Evolutionary conservation across 2,113 vertebrate species (phyloP).

Genomic region (Saimiri boliviensis): DNA sequence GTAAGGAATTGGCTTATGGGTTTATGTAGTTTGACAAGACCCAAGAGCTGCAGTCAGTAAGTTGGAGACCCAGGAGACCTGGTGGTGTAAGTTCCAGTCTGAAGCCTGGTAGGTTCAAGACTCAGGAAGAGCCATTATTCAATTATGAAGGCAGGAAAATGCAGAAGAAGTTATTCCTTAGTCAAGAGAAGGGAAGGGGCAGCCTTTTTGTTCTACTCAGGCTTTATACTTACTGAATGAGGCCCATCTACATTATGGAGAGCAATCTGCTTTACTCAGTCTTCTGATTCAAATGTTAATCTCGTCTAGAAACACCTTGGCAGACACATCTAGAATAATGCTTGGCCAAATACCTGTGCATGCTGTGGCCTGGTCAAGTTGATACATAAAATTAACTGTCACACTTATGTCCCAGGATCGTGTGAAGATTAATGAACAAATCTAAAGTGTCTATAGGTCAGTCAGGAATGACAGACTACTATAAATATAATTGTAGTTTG

Average conservation of each 20-base stretch:
- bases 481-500: neutral
- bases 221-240: neutral
- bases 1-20: neutral
- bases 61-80: neutral
- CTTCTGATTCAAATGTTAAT: neutral
- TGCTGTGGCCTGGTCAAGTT: neutral
- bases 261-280: conserved; percentile 14
- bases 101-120: neutral
- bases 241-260: neutral
- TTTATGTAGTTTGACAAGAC: neutral
- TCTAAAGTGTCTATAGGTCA: conserved; percentile 19
- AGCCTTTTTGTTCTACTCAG: neutral
- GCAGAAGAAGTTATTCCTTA: neutral
- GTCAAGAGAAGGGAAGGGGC: neutral
- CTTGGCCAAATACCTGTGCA: neutral
- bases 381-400: neutral
- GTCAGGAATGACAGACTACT: conserved; percentile 16
- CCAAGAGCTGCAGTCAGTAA: neutral
- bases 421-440: neutral
- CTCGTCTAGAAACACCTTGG: neutral
- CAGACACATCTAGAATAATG: neutral
- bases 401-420: neutral
- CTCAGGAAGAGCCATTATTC: neutral
- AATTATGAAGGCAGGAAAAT: neutral
- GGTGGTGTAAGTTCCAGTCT: neutral